Base-by-base conservation (phyloP, 1,140 invertebrate species). In the Anthonomus grandis region DNA sequence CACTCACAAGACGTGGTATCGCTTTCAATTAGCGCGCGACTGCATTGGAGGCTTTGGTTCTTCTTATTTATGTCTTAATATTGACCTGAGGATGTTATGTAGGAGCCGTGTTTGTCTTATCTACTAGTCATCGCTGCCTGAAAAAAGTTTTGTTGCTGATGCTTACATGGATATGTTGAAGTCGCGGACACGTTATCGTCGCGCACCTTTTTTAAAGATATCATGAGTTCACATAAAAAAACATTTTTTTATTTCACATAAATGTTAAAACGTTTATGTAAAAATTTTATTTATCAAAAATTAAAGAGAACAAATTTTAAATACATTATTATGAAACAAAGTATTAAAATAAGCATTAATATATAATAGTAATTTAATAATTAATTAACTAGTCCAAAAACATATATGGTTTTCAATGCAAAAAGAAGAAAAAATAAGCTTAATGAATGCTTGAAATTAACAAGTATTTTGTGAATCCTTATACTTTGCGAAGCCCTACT, bases 21-120 rank as follows among this genome's bases (percentile, higher is more conserved):
- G 47, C 47, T 49, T 49, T 49, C 47, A 49, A 49, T 49, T 49
- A 49, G 47, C 47, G 47, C 47, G 34, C 36, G 31, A 36, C 47
- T 49, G 47, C 47, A 49, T 49, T 37, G 47, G 31, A 37, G 31
- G 13, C 27, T 37, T n/a, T n/a, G n/a, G n/a, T n/a, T n/a, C n/a
- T n/a, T n/a, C 47, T 49, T 49, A 49, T 49, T 49, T 49, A 49
- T 49, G 47, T 49, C 47, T 49, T 49, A 49, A 49, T 49, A 49
- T 49, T 37, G 47, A 49, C 34, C 27, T 36, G 47, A 49, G 34
- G 47, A 49, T 27, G 47, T 37, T n/a, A n/a, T n/a, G n/a, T n/a
- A 38, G 47, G 23, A 49, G 47, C 47, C 47, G 34, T 49, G 47
- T 49, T 49, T 36, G 15, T 36, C 38, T 49, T 49, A 49, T 49